Conservation (phyloP, 2,797 vertebrate species). For the Lepus townsendii region DNA sequence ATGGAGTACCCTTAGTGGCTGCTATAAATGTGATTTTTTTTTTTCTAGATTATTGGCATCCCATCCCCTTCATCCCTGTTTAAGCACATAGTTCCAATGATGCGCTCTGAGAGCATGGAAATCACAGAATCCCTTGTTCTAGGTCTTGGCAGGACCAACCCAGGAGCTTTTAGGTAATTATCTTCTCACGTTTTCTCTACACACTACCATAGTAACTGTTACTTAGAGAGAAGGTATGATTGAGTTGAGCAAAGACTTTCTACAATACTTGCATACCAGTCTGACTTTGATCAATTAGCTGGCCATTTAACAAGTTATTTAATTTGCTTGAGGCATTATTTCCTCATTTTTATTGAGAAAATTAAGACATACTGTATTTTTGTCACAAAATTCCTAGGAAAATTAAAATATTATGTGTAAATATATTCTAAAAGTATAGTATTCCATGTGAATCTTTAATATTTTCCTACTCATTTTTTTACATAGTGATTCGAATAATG, state of each 20-base stretch:
- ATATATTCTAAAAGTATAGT: background rate
- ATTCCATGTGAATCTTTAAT: background rate
- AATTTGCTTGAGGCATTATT: background rate
- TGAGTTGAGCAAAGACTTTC: background rate
- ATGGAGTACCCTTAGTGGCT: background rate
- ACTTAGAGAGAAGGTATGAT: background rate
- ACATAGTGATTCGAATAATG: background rate
- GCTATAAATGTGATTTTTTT: conserved; percentile 42
- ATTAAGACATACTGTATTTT: background rate
- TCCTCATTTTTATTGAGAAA: conserved; percentile 7
- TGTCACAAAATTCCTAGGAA: background rate
- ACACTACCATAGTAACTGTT: background rate
- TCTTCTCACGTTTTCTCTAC: background rate
- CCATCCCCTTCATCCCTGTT: conserved; percentile 98
- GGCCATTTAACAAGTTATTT: background rate
- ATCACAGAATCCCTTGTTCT: conserved; percentile 99
- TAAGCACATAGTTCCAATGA: conserved; percentile 99
- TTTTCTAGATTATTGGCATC: conserved; percentile 95
- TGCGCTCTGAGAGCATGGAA: conserved; percentile 99
- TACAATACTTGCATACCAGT: background rate
- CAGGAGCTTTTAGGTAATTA: conserved; percentile 96
- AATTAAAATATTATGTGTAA: background rate
- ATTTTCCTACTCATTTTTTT: conserved; percentile 47
- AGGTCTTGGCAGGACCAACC: conserved; percentile 99
- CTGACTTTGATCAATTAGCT: background rate